Conservation (phyloP, 2,888 invertebrate species). For the Villa cingulata region DNA sequence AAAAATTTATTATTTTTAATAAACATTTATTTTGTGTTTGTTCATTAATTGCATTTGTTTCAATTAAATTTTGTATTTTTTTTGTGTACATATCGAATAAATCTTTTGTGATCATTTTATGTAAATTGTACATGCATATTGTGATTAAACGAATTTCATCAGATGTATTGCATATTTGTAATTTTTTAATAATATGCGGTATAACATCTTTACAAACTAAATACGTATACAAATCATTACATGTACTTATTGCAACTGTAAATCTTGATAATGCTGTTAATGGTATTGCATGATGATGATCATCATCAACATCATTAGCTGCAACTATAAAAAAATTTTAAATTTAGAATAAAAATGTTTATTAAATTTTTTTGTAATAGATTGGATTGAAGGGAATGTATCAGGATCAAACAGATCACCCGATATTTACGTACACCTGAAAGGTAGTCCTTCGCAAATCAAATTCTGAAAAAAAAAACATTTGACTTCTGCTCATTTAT, state of each 20-base stretch:
- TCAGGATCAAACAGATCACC: neutral
- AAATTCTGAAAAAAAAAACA: too few species aligned
- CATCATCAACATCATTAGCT: conserved; percentile 17
- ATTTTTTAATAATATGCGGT: conserved; percentile 28
- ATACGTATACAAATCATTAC: conserved; percentile 32
- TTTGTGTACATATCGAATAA: conserved; percentile 29
- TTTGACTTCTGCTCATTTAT: too few species aligned
- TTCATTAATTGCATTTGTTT: conserved; percentile 21
- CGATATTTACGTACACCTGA: too few species aligned
- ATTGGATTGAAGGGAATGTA: neutral
- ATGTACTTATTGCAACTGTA: conserved; percentile 32
- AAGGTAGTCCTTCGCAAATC: too few species aligned
- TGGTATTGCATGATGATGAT: too few species aligned
- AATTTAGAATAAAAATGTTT: conserved; percentile 12
- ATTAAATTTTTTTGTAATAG: neutral
- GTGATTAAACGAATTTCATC: conserved; percentile 37
- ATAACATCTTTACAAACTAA: conserved; percentile 31
- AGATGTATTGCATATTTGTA: conserved; percentile 26
- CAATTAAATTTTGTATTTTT: conserved; percentile 29
- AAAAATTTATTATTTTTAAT: conserved; percentile 31
- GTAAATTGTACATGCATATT: conserved; percentile 36
- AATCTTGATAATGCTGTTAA: conserved; percentile 35
- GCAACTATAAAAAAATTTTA: too few species aligned
- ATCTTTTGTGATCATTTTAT: conserved; percentile 30
- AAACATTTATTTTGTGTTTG: conserved; percentile 21